Conservation (phyloP, 2,888 invertebrate species). For the Mesodorylaimus sp. region DNA sequence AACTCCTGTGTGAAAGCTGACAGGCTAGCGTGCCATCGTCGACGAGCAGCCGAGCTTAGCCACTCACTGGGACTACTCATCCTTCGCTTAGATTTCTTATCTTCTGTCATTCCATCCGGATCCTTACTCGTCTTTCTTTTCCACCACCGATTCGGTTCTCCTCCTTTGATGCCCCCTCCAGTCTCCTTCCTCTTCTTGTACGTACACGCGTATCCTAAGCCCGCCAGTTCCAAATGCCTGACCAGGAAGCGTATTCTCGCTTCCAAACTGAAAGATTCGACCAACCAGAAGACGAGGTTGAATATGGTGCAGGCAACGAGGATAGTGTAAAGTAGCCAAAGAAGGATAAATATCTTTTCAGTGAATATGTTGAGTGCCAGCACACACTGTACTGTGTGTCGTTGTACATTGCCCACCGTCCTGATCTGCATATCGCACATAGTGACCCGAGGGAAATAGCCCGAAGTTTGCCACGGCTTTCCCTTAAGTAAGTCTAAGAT, state of each 20-base stretch:
- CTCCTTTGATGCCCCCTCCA: too few species aligned
- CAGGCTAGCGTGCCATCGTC: not conserved
- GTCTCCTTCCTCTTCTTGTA: too few species aligned
- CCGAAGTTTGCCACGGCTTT: constrained; percentile 1
- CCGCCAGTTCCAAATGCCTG: constrained; percentile 25
- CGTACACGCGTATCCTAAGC: too few species aligned
- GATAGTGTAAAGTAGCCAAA: constrained; percentile 27
- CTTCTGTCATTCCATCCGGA: too few species aligned
- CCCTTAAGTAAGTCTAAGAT: constrained; percentile 23
- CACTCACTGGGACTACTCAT: too few species aligned
- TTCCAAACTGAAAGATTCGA: not conserved
- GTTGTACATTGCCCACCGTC: constrained; percentile 9
- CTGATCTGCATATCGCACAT: constrained; percentile 1
- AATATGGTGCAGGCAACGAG: constrained; percentile 17
- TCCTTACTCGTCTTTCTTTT: too few species aligned
- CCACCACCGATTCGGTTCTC: too few species aligned
- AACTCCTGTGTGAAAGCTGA: constrained; percentile 22
- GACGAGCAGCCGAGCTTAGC: too few species aligned
- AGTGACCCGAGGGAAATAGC: constrained; percentile 1
- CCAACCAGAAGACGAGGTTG: constrained; percentile 10
- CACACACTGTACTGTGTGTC: constrained; percentile 29
- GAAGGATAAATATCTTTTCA: constrained; percentile 27
- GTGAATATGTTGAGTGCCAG: constrained; percentile 29
- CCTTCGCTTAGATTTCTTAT: too few species aligned
- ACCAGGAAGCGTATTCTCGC: constrained; percentile 19